These are phyloP conservation scores for Sarcophaga subvicina DNA, from an alignment of 2,888 invertebrate species.

Conservation along the genomic window DNA sequence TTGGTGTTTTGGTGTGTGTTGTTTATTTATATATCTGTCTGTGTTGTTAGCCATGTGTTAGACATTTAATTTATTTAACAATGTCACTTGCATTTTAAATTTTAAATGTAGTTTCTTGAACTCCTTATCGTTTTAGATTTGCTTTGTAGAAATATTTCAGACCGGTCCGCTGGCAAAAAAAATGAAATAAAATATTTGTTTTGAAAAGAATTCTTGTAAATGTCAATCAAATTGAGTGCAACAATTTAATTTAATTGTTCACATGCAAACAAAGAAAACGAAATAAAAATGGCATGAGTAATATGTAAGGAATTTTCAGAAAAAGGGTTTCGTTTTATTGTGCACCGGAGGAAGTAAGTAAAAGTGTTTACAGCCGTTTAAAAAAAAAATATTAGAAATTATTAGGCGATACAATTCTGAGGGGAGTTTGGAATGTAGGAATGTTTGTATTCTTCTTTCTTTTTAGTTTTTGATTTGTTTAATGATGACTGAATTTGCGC, in stretches of 20 bases:
- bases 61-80: constrained; percentile 42
- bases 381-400: too few relatives aligned
- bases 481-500: too few relatives aligned
- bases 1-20: background rate
- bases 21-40: background rate
- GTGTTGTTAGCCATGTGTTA: constrained; percentile 20
- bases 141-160: background rate
- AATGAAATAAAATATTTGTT: background rate
- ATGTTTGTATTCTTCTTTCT: too few relatives aligned
- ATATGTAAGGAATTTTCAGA: background rate
- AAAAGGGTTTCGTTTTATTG: too few relatives aligned
- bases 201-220: constrained; percentile 9
- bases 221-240: constrained; percentile 8
- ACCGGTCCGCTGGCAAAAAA: background rate
- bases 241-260: constrained; percentile 17
- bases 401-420: too few relatives aligned
- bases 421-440: too few relatives aligned
- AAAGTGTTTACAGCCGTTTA: background rate
- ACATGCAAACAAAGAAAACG: background rate
- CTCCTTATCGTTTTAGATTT: constrained; percentile 15
- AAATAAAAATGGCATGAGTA: background rate
- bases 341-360: background rate
- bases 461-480: too few relatives aligned
- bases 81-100: constrained; percentile 46
- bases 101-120: constrained; percentile 39